Evolutionary conservation across 2,113 vertebrate genomes (phyloP), one percentile per base, ranked within the genome.

Genomic region (Podarcis muralis): DNA sequence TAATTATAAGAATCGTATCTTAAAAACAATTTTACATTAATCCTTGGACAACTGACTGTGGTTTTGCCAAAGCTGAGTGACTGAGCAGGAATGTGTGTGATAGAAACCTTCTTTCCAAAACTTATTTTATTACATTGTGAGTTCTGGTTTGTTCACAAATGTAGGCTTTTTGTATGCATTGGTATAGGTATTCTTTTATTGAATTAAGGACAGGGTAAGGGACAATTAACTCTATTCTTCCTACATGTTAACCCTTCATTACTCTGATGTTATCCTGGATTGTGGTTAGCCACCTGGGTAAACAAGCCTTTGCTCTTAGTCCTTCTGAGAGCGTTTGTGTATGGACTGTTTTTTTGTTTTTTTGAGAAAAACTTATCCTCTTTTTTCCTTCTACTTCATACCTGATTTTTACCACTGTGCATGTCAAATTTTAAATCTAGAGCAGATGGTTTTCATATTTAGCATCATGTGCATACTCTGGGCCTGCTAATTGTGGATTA

Each of bases 91-190:
- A 43, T 88, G 23, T 0, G 43, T 0, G 43, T 89, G 87, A 88
- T 48, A 79, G 30, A 87, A 30, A 83, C 92, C 40, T 84, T 3
- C 76, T 88, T 62, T 91, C 90, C 88, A 94, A 89, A 92, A 88
- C 87, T 86, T 92, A 80, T 86, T 95, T 91, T 71, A 94, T 84
- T 94, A 43, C 20, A 23, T 25, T 66, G 77, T 32, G 53, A 76
- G 53, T 76, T 23, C 20, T 68, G 25, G 68, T 43, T 78, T 48
- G 8, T 78, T 86, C 84, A 86, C 59, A 86, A n/a, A 59, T 62
- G 4, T 40, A 80, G 15, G 23, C 27, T 48, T 66, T 23, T 66
- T 57, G 66, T 80, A 13, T 80, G 15, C 20, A 23, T 53, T 30
- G 27, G 22, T 25, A 69, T 30, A 18, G 30, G 11, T 30, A 7